Percentiles rank a stretch among this genome's conserved stretches.
phyloP scores from a whole-genome alignment of 1,140 invertebrate species.

The Magallana angulata region DNA sequence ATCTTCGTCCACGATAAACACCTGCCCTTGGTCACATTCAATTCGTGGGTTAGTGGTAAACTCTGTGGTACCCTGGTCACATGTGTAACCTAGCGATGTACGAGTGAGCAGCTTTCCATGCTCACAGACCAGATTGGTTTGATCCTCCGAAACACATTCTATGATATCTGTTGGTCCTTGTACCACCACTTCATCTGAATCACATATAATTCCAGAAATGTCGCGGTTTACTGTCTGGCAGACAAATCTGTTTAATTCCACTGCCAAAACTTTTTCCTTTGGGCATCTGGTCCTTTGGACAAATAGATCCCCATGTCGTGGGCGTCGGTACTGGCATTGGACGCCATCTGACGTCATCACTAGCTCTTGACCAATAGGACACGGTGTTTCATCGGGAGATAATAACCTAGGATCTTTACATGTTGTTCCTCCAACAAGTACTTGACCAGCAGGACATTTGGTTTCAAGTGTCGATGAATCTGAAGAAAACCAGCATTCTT shows the following conservation, averaged over 20 bases:
- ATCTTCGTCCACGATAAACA: neutral
- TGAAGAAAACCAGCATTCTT: conserved; percentile 16
- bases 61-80: neutral
- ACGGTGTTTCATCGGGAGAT: conserved; percentile 29
- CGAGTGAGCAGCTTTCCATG: neutral
- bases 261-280: conserved; percentile 38
- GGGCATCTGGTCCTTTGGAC: neutral
- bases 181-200: neutral
- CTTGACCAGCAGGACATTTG: conserved; percentile 14
- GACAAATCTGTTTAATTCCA: conserved; percentile 37
- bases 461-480: neutral
- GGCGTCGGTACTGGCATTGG: conserved; percentile 16
- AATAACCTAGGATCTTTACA: conserved; percentile 36
- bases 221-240: neutral
- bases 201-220: neutral
- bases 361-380: neutral
- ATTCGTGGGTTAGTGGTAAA: no score
- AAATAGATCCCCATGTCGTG: neutral
- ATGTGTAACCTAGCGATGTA: neutral
- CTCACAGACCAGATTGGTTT: conserved; percentile 36
- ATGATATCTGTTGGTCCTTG: neutral
- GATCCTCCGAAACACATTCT: conserved; percentile 29
- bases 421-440: neutral
- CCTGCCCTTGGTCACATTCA: conserved; percentile 25
- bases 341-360: conserved; percentile 29